Evolutionary conservation across 2,797 vertebrate genomes (phyloP).

Genomic region (Smutsia temminckii): DNA sequence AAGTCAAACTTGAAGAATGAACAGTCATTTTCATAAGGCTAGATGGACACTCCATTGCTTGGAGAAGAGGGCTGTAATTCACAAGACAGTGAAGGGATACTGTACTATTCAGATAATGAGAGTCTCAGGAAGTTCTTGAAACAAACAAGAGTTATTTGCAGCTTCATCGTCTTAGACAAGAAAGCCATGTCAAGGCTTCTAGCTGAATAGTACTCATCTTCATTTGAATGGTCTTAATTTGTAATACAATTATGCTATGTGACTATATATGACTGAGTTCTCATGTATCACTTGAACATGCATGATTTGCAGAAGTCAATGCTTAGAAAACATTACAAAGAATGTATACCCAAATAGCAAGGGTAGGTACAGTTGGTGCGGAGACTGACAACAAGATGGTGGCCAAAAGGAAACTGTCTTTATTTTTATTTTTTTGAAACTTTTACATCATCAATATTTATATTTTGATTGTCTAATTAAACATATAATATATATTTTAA

Average conservation of each 20-base stretch:
- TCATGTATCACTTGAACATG: not conserved
- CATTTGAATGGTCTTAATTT: not conserved
- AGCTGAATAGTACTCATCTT: not conserved
- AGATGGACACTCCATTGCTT: not conserved
- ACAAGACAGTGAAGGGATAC: not conserved
- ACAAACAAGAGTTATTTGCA: not conserved
- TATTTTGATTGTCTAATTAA: not conserved
- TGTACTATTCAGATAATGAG: not conserved
- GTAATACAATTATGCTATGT: not conserved
- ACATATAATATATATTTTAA: not conserved
- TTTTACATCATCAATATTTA: not conserved
- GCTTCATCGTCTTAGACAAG: not conserved
- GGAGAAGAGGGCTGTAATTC: not conserved
- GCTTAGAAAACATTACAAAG: not conserved
- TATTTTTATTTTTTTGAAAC: not conserved
- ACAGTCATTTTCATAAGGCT: not conserved
- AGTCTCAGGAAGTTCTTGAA: not conserved
- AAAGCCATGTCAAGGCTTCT: not conserved
- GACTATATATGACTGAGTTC: not conserved
- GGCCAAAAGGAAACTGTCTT: not conserved
- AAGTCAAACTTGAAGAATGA: not conserved
- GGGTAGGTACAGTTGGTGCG: accelerated
- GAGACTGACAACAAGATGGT: not conserved
- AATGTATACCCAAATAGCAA: not conserved
- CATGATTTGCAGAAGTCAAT: not conserved